A percentile compares a stretch with the other conserved stretches of the same genome.
Conservation (phyloP, 53 echinoderm and acorn worm genomes). For the Patiria pectinifera region DNA sequence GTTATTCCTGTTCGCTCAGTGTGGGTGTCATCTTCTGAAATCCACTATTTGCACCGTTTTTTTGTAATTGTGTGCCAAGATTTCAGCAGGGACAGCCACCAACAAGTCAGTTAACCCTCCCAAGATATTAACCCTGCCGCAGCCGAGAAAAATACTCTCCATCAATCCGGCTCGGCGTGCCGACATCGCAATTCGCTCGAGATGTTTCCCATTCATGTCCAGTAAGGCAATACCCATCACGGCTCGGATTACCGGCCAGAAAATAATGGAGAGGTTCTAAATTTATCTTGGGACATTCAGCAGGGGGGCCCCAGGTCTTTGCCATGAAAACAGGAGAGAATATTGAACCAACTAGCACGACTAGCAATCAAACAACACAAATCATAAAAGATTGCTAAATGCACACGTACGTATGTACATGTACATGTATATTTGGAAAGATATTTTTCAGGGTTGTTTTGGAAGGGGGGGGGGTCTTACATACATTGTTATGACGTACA, state of each 20-base stretch:
- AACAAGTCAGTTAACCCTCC: not conserved
- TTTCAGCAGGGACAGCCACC: no score
- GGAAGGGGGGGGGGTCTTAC: no score
- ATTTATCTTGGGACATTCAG: constrained; percentile 37
- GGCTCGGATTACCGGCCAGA: constrained; percentile 1
- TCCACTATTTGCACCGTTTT: no score
- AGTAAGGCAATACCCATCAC: constrained; percentile 13
- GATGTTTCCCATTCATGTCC: constrained; percentile 1
- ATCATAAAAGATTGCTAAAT: not conserved
- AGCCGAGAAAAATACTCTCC: not conserved
- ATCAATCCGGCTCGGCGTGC: not conserved
- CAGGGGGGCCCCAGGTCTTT: not conserved
- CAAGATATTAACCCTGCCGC: not conserved
- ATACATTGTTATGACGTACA: not conserved
- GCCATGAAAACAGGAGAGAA: not conserved
- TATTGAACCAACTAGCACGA: not conserved
- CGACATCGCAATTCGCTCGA: not conserved
- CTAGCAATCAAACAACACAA: not conserved
- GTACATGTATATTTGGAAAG: not conserved
- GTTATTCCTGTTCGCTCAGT: no score
- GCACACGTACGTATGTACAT: not conserved
- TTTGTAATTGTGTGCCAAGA: no score
- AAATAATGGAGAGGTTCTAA: constrained; percentile 23
- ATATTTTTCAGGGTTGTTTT: not conserved
- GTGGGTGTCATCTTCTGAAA: no score